Conservation (phyloP, 2,888 invertebrate genomes). For the Carpatolechia fugitivella region DNA sequence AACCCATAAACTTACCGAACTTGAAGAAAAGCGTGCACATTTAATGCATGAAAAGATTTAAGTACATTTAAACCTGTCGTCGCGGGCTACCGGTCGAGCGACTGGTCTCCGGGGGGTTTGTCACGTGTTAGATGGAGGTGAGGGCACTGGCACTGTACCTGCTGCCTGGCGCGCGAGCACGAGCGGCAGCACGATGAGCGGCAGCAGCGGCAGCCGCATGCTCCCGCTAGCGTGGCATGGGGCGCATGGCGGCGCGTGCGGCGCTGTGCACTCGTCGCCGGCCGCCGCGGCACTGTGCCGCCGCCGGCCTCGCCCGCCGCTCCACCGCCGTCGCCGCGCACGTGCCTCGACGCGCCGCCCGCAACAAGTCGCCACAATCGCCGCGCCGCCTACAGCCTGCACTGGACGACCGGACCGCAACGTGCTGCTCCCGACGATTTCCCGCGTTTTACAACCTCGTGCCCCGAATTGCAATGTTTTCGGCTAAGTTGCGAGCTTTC, state of each 20-base stretch:
- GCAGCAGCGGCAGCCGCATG: constrained; percentile 75
- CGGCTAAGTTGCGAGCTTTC: neutral
- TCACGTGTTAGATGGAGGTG: constrained; percentile 43
- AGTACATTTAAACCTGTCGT: constrained; percentile 25
- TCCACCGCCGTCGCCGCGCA: too few species aligned
- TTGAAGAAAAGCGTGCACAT: constrained; percentile 21
- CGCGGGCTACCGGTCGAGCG: constrained; percentile 44
- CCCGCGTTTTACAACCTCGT: neutral
- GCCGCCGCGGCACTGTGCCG: constrained; percentile 49
- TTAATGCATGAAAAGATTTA: constrained; percentile 20
- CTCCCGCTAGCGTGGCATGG: constrained; percentile 68
- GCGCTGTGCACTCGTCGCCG: constrained; percentile 50
- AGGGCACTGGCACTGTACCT: constrained; percentile 39
- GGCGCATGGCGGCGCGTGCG: constrained; percentile 66
- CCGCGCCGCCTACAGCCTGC: neutral
- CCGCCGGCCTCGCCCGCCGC: constrained; percentile 37
- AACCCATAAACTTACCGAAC: constrained; percentile 24
- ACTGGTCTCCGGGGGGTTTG: too few species aligned
- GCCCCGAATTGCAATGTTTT: neutral
- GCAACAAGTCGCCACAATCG: constrained; percentile 40
- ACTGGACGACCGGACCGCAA: neutral
- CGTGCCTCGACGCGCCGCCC: constrained; percentile 37
- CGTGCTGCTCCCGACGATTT: neutral
- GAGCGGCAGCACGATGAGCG: constrained; percentile 74
- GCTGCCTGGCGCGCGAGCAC: constrained; percentile 72